Conservation (phyloP, 2,888 invertebrate genomes). For the Lordiphosa fenestrarum region DNA sequence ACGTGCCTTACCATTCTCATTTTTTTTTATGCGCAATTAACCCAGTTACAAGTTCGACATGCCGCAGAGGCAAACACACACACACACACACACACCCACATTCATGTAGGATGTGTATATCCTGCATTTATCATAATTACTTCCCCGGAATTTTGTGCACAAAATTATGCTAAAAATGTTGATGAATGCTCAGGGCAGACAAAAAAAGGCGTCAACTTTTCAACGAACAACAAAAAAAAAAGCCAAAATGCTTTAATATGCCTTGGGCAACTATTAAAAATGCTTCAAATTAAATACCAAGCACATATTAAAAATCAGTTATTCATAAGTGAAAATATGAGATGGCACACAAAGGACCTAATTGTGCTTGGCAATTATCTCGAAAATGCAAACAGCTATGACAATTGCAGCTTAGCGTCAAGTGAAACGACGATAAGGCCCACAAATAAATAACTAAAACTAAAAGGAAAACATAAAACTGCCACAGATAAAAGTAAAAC, state of each 20-base stretch:
- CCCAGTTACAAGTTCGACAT: constrained; percentile 73
- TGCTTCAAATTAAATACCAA: constrained; percentile 54
- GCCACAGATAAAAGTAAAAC: constrained; percentile 16
- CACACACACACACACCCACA: constrained; percentile 21
- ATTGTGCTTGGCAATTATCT: constrained; percentile 54
- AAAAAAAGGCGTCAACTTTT: constrained; percentile 30
- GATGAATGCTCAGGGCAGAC: constrained; percentile 51
- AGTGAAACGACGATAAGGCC: background rate
- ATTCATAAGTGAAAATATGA: constrained; percentile 44
- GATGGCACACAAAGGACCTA: constrained; percentile 48
- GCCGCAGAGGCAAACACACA: constrained; percentile 52
- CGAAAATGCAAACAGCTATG: constrained; percentile 29
- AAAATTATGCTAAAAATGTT: constrained; percentile 60
- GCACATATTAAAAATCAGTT: constrained; percentile 65
- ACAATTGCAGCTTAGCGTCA: constrained; percentile 42
- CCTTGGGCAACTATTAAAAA: constrained; percentile 69
- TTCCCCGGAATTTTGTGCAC: constrained; percentile 60
- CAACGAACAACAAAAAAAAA: constrained; percentile 15
- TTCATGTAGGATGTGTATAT: constrained; percentile 28
- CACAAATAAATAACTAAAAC: constrained; percentile 26
- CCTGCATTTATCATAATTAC: constrained; percentile 76
- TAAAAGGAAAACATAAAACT: constrained; percentile 16
- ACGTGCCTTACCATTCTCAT: constrained; percentile 46
- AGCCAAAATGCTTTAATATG: constrained; percentile 66
- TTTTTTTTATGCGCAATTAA: constrained; percentile 67